These are phyloP conservation scores for Tupaia chinensis DNA, from an alignment of 2,113 vertebrate genomes.

Conservation along the genomic window DNA sequence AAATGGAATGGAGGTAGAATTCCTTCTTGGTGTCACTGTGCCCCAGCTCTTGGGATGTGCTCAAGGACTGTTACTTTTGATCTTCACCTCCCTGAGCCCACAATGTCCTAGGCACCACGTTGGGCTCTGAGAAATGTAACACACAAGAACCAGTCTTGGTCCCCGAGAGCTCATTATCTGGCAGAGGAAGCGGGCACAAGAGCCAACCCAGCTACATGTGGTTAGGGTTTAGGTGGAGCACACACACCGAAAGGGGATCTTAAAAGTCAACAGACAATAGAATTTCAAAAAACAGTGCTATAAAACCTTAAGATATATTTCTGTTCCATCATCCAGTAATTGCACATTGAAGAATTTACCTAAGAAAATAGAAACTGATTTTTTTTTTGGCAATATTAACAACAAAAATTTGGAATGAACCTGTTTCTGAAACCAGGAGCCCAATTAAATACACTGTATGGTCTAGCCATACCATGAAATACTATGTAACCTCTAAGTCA, in stretches of 20 bases:
- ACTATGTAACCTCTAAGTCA: neutral
- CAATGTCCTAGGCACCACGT: neutral
- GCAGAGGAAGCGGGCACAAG: neutral
- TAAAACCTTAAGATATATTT: conserved; percentile 26
- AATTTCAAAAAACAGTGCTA: neutral
- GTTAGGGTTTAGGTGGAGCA: neutral
- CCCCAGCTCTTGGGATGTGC: neutral
- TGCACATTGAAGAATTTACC: conserved; percentile 17
- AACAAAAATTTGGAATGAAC: neutral
- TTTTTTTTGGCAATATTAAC: neutral
- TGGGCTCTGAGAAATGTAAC: conserved; percentile 39
- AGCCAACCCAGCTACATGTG: neutral
- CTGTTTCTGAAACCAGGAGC: conserved; percentile 5
- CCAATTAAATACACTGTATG: neutral
- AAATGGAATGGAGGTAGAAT: neutral
- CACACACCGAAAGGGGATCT: neutral
- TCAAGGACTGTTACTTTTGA: conserved; percentile 12
- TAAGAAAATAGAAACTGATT: neutral
- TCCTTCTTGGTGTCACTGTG: neutral
- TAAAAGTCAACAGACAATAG: neutral
- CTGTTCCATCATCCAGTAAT: neutral
- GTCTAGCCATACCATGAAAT: neutral
- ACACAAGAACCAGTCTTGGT: neutral
- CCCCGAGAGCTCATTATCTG: neutral
- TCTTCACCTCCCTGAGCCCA: neutral